Conservation (phyloP, 37 sponge, comb jelly and placozoan species). For the Bolinopsis microptera region DNA sequence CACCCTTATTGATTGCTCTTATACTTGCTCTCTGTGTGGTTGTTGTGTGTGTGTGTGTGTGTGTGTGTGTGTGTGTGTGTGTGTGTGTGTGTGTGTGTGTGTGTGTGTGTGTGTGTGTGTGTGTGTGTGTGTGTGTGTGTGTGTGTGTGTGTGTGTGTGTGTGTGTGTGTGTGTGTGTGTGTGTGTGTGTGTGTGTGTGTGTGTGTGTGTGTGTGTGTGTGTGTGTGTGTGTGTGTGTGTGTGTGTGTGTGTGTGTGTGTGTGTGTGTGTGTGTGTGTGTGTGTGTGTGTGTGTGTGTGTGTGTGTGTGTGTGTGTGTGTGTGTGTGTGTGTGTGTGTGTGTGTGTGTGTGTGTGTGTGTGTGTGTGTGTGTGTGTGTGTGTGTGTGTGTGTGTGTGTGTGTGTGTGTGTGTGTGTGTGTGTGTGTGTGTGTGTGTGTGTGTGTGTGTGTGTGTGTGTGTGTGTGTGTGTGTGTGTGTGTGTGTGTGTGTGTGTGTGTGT, state of each 20-base stretch:
- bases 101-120: slow-evolving; percentile 67
- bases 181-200: slow-evolving; percentile 56
- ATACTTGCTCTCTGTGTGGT: too few relatives aligned
- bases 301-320: slow-evolving; percentile 49
- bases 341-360: too few relatives aligned
- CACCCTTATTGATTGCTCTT: too few relatives aligned
- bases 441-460: too few relatives aligned
- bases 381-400: neutral
- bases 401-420: too few relatives aligned
- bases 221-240: slow-evolving; percentile 66
- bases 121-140: slow-evolving; percentile 65
- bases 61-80: slow-evolving; percentile 66
- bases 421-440: too few relatives aligned
- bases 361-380: too few relatives aligned
- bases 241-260: slow-evolving; percentile 57
- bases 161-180: slow-evolving; percentile 69
- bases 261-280: slow-evolving; percentile 67
- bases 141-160: slow-evolving; percentile 70
- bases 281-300: slow-evolving; percentile 68
- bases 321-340: neutral
- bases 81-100: slow-evolving; percentile 62
- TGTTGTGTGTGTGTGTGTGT: slow-evolving; percentile 33
- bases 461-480: too few relatives aligned
- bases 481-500: too few relatives aligned
- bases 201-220: slow-evolving; percentile 66